Evolutionary conservation across 2,888 invertebrate genomes (phyloP).

Genomic region (Perizoma affinitatum): DNA sequence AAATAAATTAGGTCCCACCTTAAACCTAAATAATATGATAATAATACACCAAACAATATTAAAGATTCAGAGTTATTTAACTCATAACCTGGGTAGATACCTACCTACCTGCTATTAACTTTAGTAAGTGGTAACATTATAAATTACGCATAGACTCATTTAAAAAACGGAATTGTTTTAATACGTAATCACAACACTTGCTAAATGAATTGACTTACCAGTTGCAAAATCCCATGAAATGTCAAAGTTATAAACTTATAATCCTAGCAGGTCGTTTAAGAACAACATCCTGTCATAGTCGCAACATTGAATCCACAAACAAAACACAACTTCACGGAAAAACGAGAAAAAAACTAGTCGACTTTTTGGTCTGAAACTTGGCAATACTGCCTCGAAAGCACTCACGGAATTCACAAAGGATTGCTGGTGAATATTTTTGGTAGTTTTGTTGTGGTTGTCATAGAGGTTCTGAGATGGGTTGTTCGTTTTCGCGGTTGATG

Average conservation of each 20-base stretch:
- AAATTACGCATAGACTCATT: background rate
- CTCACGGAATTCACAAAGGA: background rate
- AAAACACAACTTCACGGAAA: constrained; percentile 69
- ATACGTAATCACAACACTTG: background rate
- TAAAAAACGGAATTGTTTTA: too few relatives aligned
- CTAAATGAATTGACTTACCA: constrained; percentile 57
- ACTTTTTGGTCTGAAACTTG: constrained; percentile 7
- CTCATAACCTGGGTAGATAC: too few relatives aligned
- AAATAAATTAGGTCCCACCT: too few relatives aligned
- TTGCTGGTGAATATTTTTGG: background rate
- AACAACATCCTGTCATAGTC: constrained; percentile 74
- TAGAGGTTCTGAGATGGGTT: constrained; percentile 9
- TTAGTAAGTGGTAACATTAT: background rate
- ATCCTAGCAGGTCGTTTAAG: constrained; percentile 58
- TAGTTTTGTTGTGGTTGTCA: constrained; percentile 7
- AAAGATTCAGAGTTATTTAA: too few relatives aligned
- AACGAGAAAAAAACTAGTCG: constrained; percentile 25
- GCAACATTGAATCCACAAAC: constrained; percentile 69
- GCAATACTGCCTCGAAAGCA: constrained; percentile 40
- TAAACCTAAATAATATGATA: too few relatives aligned
- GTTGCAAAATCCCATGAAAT: constrained; percentile 73
- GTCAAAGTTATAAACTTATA: constrained; percentile 58
- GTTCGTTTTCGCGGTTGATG: background rate
- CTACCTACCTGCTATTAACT: background rate
- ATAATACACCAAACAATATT: too few relatives aligned